Evolutionary conservation across 2,888 invertebrate genomes (phyloP), one percentile per base, ranked within the genome.

Genomic region (Ophion ellenae): DNA sequence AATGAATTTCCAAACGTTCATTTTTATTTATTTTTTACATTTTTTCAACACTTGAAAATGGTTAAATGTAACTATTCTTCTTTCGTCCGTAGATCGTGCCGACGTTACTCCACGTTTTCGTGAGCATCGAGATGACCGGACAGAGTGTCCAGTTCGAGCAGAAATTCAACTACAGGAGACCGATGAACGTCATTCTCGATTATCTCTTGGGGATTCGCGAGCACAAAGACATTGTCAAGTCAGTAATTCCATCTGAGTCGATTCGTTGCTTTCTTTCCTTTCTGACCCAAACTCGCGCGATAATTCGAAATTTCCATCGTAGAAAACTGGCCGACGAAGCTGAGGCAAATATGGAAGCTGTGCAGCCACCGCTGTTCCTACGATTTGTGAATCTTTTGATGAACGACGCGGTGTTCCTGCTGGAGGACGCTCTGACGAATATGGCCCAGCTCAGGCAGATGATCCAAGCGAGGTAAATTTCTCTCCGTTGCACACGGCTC

Each of bases 111-210:
- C 96, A 98, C 92, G 98, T 99, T 10, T 99, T 99, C 94, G 99
- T 99, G n/a, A 97, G 98, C 88, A 99, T 99, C 86, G 99, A 99
- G 95, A 98, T 99, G 98, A 99, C 99, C 0, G 99, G 99, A 0
- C 98, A 99, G 93, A 98, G 97, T 91, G 99, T 99, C 28, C 97
- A 98, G 91, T 99, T 99, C 93, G 99, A 99, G 93, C 98, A 99
- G 94, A 99, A 99, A 94, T 99, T 99, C 94, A 98, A 98, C 94
- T 99, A 99, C 93, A 96, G 99, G 32, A 96, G 98, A 63, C 99
- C 99, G 2, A 99, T 99, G 98, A 99, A 99, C 92, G 95, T 96
- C 59, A 97, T 98, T 1, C 97, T 99, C 96, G 97, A 98, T 93
- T 98, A 97, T 94, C 94, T 99, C 69, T 99, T 98, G 98, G 96